A percentile compares a stretch with the other conserved stretches of the same genome.
Conservation (phyloP, 1,140 invertebrate genomes). For the Pachypsylla venusta region DNA sequence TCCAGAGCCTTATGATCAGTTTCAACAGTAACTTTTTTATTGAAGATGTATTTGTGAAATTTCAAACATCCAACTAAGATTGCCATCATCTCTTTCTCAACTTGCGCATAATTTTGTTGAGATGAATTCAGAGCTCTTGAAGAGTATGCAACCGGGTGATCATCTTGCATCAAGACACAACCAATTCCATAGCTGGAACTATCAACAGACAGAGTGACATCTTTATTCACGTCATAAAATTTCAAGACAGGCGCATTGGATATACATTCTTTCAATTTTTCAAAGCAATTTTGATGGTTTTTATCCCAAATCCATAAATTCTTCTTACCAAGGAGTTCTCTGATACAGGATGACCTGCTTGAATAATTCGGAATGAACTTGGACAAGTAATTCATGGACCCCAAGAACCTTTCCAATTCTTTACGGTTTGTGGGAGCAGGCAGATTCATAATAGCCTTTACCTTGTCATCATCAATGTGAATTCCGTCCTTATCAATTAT, state of each 20-base stretch:
- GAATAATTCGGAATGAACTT: constrained; percentile 22
- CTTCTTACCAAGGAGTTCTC: constrained; percentile 18
- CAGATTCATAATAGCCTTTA: constrained; percentile 28
- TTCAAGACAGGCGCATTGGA: constrained; percentile 19
- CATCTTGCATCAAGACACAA: constrained; percentile 24
- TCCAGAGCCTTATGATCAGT: constrained; percentile 31
- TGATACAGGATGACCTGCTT: constrained; percentile 15
- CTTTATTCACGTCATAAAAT: constrained; percentile 21
- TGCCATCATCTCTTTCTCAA: constrained; percentile 28
- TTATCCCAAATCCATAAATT: constrained; percentile 17
- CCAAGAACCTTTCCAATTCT: constrained; percentile 28
- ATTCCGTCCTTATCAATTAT: constrained; percentile 25
- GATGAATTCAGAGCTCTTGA: constrained; percentile 26
- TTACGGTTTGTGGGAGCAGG: constrained; percentile 24
- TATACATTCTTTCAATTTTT: constrained; percentile 21
- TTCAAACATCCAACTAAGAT: constrained; percentile 23
- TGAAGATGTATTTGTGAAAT: constrained; percentile 27
- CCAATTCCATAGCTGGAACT: constrained; percentile 24
- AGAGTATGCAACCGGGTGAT: constrained; percentile 29
- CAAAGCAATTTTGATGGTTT: constrained; percentile 17
- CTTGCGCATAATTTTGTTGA: constrained; percentile 26
- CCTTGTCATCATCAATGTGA: constrained; percentile 28
- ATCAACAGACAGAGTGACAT: constrained; percentile 24
- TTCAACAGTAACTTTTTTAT: constrained; percentile 21
- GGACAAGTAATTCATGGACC: constrained; percentile 27